A percentile compares a stretch with the other conserved stretches of the same genome.
phyloP scores from a whole-genome alignment of 2,888 invertebrate species.

The Andricus curvator region DNA sequence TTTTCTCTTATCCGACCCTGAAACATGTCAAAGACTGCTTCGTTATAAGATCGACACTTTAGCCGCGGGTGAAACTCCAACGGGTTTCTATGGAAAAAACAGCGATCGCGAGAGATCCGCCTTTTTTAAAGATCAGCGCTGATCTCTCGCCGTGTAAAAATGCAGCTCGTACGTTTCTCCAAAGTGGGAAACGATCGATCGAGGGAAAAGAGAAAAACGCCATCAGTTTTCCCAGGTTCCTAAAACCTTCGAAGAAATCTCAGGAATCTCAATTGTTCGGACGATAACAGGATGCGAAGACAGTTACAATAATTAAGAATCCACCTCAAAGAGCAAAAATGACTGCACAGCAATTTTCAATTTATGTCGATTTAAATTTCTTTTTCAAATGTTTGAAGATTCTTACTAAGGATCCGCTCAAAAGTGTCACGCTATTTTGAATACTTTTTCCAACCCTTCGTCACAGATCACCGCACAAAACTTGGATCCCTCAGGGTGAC shows the following conservation, averaged over 20 bases:
- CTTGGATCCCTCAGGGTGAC: too few species aligned
- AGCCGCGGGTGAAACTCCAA: constrained; percentile 48
- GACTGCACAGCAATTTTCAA: not conserved
- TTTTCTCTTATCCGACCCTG: constrained; percentile 12
- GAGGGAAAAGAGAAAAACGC: constrained; percentile 14
- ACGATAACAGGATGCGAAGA: not conserved
- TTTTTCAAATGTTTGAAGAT: not conserved
- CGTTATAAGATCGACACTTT: constrained; percentile 44
- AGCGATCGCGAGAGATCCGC: constrained; percentile 52
- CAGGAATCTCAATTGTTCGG: not conserved
- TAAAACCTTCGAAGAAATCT: not conserved
- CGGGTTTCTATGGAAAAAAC: constrained; percentile 51
- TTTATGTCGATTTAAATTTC: not conserved
- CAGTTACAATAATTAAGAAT: constrained; percentile 2
- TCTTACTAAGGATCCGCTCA: too few species aligned
- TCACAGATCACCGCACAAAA: too few species aligned
- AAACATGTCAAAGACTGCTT: constrained; percentile 42
- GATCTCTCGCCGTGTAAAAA: constrained; percentile 40
- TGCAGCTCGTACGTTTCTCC: constrained; percentile 28
- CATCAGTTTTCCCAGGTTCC: constrained; percentile 12
- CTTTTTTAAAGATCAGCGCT: constrained; percentile 42
- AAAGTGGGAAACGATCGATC: constrained; percentile 31
- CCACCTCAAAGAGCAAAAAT: not conserved
- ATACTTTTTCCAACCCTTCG: too few species aligned
- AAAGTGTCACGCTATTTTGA: too few species aligned